These are phyloP conservation scores for Xanthorhoe designata DNA, from an alignment of 2,888 invertebrate species.

Conservation along the genomic window DNA sequence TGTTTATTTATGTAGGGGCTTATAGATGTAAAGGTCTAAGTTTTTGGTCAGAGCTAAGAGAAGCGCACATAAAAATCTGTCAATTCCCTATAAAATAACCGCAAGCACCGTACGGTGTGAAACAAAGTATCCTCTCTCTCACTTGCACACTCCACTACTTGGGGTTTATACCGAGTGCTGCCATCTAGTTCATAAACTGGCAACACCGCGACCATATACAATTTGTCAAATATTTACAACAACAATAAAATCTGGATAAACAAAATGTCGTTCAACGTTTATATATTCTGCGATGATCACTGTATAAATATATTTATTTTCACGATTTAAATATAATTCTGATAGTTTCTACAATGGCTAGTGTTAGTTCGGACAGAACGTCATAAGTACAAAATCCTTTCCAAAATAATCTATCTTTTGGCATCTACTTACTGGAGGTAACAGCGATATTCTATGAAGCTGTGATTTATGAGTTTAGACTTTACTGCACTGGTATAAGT, in stretches of 20 bases:
- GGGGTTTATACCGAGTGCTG: constrained; percentile 65
- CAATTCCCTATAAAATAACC: constrained; percentile 13
- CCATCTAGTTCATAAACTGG: constrained; percentile 30
- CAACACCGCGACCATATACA: constrained; percentile 32
- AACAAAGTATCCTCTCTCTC: constrained; percentile 18
- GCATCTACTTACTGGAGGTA: constrained; percentile 35
- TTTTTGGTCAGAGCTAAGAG: constrained; percentile 22
- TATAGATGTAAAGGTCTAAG: too few relatives aligned
- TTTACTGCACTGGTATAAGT: constrained; percentile 16
- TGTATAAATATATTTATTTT: constrained; percentile 29
- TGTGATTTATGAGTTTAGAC: constrained; percentile 14
- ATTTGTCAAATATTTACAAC: constrained; percentile 46
- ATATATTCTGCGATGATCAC: constrained; percentile 30
- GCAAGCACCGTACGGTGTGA: constrained; percentile 23
- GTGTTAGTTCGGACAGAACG: constrained; percentile 24
- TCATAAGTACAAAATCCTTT: constrained; percentile 21
- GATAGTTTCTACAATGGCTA: constrained; percentile 7
- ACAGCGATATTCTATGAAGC: constrained; percentile 28
- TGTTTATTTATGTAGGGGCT: too few relatives aligned
- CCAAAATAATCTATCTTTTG: constrained; percentile 32
- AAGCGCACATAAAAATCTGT: constrained; percentile 19
- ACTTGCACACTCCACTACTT: constrained; percentile 53
- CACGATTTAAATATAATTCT: constrained; percentile 23
- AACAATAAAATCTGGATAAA: constrained; percentile 38
- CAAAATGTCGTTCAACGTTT: constrained; percentile 22